Evolutionary conservation across 2,888 invertebrate genomes (phyloP).

Genomic region (Pseudococcus viburni): DNA sequence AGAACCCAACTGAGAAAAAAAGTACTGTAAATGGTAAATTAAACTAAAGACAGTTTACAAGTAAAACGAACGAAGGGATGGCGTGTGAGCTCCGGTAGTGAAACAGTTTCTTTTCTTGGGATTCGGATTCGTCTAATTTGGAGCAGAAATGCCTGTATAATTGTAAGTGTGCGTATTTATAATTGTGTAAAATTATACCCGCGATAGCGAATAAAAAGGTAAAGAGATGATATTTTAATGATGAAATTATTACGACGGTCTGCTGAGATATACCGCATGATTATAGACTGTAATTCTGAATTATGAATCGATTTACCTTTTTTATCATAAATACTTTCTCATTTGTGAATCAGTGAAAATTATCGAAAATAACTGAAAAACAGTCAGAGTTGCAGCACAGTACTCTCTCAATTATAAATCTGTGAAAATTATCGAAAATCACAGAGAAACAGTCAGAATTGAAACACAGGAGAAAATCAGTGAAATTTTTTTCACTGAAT

Average conservation of each 20-base stretch:
- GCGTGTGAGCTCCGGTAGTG: too few relatives aligned
- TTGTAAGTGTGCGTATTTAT: too few relatives aligned
- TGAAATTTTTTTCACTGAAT: too few relatives aligned
- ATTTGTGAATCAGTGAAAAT: not conserved
- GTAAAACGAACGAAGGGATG: not conserved
- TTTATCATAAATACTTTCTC: not conserved
- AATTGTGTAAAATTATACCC: too few relatives aligned
- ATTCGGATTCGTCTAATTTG: too few relatives aligned
- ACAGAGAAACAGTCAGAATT: too few relatives aligned
- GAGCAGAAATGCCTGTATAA: too few relatives aligned
- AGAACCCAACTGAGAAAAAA: not conserved
- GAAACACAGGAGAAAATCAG: not conserved
- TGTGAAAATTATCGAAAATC: too few relatives aligned
- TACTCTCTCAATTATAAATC: too few relatives aligned
- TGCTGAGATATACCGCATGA: slow-evolving; percentile 44
- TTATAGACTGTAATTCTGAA: slow-evolving; percentile 42
- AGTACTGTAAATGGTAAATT: not conserved
- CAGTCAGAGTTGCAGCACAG: not conserved
- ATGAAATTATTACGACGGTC: slow-evolving; percentile 53
- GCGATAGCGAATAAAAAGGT: not conserved
- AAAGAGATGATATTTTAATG: slow-evolving; percentile 1
- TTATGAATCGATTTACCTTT: slow-evolving; percentile 1
- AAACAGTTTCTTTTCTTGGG: too few relatives aligned
- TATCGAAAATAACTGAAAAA: too few relatives aligned
- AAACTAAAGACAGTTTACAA: too few relatives aligned